Evolutionary conservation across 2,797 vertebrate genomes (phyloP).

Genomic region (Pseudomugil gertrudae): DNA sequence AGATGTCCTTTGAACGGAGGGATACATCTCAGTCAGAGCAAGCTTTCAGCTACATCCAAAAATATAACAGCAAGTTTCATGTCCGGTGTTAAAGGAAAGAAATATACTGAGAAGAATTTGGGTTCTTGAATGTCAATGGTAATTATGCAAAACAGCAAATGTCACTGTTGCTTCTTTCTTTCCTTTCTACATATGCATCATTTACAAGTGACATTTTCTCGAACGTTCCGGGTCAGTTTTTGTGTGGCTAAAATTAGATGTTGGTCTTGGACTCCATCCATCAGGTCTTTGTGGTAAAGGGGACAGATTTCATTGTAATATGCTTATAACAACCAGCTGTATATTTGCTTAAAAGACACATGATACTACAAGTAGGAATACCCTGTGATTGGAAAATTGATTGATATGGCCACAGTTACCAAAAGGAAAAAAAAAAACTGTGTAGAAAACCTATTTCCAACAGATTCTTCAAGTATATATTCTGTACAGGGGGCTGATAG

Average conservation of each 20-base stretch:
- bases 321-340: conserved; percentile 5
- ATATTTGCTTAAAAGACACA: background rate
- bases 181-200: background rate
- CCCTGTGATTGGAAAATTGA: background rate
- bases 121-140: background rate
- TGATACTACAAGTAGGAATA: background rate
- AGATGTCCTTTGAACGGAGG: background rate
- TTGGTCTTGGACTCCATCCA: background rate
- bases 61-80: too few species aligned
- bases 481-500: background rate
- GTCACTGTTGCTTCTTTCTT: background rate
- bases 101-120: background rate
- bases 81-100: background rate
- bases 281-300: conserved; percentile 1
- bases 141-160: background rate
- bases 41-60: background rate
- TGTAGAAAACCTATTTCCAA: background rate
- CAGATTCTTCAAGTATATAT: background rate
- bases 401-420: conserved; percentile 2
- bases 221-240: background rate
- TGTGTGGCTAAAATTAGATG: too few species aligned
- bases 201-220: background rate
- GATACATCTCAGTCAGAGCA: background rate
- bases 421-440: background rate
- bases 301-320: background rate